These are phyloP conservation scores for Hemaris fuciformis DNA, from an alignment of 2,888 invertebrate genomes.

Conservation along the genomic window DNA sequence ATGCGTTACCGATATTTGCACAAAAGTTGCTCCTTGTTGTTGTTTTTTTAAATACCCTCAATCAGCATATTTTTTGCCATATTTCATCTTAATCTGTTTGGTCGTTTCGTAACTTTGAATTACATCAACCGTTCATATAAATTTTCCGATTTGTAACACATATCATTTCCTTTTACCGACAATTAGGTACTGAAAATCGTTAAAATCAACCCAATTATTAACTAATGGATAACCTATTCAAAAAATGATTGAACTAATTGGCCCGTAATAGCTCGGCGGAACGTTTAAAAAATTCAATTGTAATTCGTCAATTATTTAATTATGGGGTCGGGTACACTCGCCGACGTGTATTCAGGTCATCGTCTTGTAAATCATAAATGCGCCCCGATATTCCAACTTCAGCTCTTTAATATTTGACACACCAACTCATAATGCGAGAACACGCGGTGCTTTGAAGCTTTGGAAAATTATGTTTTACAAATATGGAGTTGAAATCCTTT, in stretches of 20 bases:
- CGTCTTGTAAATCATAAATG: constrained; percentile 1
- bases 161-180: no score
- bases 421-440: neutral
- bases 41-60: no score
- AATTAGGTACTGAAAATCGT: neutral
- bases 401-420: neutral
- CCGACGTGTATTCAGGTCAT: constrained; percentile 26
- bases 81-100: no score
- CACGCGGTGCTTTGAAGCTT: neutral
- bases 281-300: constrained; percentile 4
- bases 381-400: neutral
- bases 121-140: neutral
- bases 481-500: no score
- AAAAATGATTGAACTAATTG: neutral
- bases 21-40: no score
- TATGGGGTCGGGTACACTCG: constrained; percentile 16
- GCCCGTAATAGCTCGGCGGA: neutral
- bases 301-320: constrained; percentile 27
- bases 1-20: no score
- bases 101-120: no score
- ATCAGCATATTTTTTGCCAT: no score
- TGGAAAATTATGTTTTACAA: neutral
- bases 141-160: no score
- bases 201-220: neutral
- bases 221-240: neutral